Conservation (phyloP, 2,113 vertebrate species). For the Opisthocomus hoazin region DNA sequence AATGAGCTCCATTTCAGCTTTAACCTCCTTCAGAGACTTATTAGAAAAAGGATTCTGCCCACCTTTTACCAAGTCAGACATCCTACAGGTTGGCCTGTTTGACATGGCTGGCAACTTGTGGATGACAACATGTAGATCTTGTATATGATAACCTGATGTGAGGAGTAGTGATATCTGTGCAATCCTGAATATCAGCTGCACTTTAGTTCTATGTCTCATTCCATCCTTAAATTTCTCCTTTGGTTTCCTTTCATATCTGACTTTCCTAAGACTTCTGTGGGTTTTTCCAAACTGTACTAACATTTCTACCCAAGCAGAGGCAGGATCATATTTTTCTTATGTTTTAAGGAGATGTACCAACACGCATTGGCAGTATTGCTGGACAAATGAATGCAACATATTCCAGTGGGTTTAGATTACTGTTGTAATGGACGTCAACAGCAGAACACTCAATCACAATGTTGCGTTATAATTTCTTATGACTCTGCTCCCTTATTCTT, state of each 20-base stretch:
- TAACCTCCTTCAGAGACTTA: neutral
- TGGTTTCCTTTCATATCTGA: neutral
- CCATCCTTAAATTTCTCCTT: neutral
- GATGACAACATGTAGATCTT: neutral
- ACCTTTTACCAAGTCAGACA: neutral
- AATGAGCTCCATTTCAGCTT: neutral
- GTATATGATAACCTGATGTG: neutral
- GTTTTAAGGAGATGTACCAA: neutral
- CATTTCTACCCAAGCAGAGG: neutral
- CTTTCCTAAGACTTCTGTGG: neutral
- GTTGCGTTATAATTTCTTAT: neutral
- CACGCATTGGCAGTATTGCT: fast-evolving
- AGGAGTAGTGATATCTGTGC: neutral
- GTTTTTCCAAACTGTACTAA: neutral
- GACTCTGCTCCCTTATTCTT: neutral
- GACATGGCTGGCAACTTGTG: neutral
- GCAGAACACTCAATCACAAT: neutral
- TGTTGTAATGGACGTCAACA: neutral
- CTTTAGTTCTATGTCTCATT: neutral
- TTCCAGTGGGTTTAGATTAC: neutral
- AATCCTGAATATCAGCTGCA: neutral
- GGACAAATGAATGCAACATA: neutral
- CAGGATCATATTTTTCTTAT: neutral
- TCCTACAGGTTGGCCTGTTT: neutral
- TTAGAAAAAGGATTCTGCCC: neutral